Evolutionary conservation across 64 coral and sea anemone species (phyloP).

Genomic region (Dendronephthya gigantea): DNA sequence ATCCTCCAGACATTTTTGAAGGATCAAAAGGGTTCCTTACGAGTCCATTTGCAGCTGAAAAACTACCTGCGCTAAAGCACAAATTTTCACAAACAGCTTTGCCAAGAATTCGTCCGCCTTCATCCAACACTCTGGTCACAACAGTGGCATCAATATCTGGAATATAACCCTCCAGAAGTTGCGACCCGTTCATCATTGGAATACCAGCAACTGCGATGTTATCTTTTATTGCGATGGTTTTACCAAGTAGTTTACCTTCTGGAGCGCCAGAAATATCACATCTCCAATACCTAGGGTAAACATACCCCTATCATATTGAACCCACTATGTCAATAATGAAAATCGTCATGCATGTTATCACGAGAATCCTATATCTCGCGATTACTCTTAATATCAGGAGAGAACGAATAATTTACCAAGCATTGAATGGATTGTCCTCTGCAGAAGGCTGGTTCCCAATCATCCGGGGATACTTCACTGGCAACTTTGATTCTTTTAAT

Average conservation of each 20-base stretch:
- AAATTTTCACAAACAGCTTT: constrained; percentile 68
- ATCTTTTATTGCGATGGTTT: constrained; percentile 37
- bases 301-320: not conserved
- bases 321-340: too few species aligned
- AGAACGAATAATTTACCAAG: constrained; percentile 12
- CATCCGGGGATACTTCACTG: constrained; percentile 56
- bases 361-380: too few species aligned
- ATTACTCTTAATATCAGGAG: too few species aligned
- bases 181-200: constrained; percentile 50
- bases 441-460: constrained; percentile 29
- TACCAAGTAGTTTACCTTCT: constrained; percentile 46
- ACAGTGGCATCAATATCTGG: constrained; percentile 48
- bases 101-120: constrained; percentile 63
- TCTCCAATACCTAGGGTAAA: constrained; percentile 58
- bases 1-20: constrained; percentile 55
- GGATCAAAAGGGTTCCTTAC: constrained; percentile 59
- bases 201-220: constrained; percentile 41
- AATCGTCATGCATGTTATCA: not conserved
- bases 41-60: constrained; percentile 55
- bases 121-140: constrained; percentile 59
- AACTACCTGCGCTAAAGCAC: constrained; percentile 54
- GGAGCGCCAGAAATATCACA: constrained; percentile 54
- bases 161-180: constrained; percentile 42
- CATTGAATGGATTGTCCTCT: constrained; percentile 48
- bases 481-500: not conserved